phyloP scores from a whole-genome alignment of 2,797 vertebrate genomes.

The Sebastes hopkinsi region DNA sequence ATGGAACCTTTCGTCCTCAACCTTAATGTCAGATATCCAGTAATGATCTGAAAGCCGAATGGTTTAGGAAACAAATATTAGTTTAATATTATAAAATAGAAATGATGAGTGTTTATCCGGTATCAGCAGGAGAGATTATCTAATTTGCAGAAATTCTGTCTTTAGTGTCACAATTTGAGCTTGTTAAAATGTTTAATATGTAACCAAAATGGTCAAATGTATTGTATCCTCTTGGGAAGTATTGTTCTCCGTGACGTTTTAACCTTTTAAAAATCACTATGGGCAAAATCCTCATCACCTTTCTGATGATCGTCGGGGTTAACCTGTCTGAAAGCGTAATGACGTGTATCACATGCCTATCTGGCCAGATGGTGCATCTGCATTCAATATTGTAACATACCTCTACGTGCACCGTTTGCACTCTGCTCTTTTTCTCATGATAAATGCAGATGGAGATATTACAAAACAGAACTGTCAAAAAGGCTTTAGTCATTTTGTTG shows the following conservation, averaged over 20 bases:
- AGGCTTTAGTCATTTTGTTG: neutral
- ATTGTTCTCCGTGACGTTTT: neutral
- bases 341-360: neutral
- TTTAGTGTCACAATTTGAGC: neutral
- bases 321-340: neutral
- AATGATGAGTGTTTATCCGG: neutral
- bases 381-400: slow-evolving; percentile 17
- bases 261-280: neutral
- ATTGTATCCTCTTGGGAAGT: neutral
- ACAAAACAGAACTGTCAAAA: neutral
- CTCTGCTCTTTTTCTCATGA: neutral
- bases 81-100: neutral
- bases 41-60: neutral
- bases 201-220: neutral
- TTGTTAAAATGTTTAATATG: neutral
- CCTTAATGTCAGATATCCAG: neutral
- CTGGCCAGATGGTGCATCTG: slow-evolving; percentile 19
- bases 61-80: neutral
- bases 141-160: neutral
- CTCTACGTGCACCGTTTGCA: neutral
- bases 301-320: neutral
- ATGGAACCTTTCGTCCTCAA: neutral
- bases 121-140: neutral
- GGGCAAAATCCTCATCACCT: neutral
- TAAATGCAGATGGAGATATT: neutral